Evolutionary conservation across 2,113 vertebrate genomes (phyloP).

Genomic region (Hypocryptadius cinnamomeus): DNA sequence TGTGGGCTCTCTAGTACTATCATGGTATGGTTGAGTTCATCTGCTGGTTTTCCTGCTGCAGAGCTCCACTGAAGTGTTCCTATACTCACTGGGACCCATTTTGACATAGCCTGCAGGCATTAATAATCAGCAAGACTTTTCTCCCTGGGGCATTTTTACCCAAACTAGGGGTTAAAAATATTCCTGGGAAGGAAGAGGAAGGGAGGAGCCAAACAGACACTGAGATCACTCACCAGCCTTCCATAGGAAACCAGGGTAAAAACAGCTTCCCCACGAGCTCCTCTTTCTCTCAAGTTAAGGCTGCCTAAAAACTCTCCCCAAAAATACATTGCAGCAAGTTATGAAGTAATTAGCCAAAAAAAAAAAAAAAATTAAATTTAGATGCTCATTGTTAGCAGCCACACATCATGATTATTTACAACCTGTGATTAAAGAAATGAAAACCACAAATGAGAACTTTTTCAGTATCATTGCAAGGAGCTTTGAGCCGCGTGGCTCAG

Average conservation of each 20-base stretch:
- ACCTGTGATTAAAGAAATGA: background rate
- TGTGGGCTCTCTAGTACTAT: background rate
- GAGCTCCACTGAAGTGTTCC: background rate
- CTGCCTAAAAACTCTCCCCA: background rate
- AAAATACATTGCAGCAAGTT: background rate
- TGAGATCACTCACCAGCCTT: background rate
- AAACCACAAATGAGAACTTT: background rate
- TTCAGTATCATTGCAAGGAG: background rate
- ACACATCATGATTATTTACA: background rate
- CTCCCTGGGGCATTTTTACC: background rate
- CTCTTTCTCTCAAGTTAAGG: background rate
- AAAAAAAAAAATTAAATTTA: background rate
- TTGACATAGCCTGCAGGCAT: background rate
- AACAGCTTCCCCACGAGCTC: background rate
- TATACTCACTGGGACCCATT: background rate
- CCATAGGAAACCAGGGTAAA: conserved; percentile 11
- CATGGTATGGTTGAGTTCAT: background rate
- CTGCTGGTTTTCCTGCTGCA: background rate
- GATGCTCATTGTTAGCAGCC: background rate
- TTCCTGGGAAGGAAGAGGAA: conserved; percentile 34
- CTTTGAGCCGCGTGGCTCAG: background rate
- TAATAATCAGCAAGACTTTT: background rate
- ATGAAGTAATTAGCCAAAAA: background rate
- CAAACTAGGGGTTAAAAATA: conserved; percentile 17
- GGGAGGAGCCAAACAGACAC: conserved; percentile 41